Evolutionary conservation across 2,888 invertebrate species (phyloP), one percentile per base, ranked within the genome.

Genomic region (Tortrix viridana): DNA sequence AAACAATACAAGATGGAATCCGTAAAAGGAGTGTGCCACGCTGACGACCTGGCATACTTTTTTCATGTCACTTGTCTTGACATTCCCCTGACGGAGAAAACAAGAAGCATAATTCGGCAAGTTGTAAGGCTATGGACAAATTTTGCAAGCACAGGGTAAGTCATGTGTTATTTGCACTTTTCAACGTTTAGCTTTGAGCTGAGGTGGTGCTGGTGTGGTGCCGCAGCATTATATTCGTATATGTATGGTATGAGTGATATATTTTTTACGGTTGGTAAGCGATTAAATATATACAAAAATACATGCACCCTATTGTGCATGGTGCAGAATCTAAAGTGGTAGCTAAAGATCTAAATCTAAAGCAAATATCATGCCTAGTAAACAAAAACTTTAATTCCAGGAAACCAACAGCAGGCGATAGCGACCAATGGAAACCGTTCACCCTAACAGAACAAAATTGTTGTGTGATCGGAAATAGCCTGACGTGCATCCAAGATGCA

Each of bases 121-220:
- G 72, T 86, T 43, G 85, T 89, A 9, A 68, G 69, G 37, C 70
- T 91, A 43, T 92, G 92, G 92, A 79, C 80, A 1, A 80, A 85
- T 70, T 92, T 92, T 58, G 90, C 91, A 23, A 75, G 67, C 16
- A 79, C 77, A 19, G 88, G 91, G 92, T 92, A 77, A 81, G 56
- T 5, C 12, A 18, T n/a, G n/a, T n/a, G n/a, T n/a, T n/a, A n/a
- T n/a, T n/a, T n/a, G n/a, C n/a, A n/a, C n/a, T n/a, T n/a, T n/a
- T n/a, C n/a, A n/a, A n/a, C n/a, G n/a, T n/a, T n/a, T n/a, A n/a
- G n/a, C n/a, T n/a, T n/a, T n/a, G n/a, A n/a, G n/a, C n/a, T n/a
- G n/a, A n/a, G n/a, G n/a, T n/a, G n/a, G n/a, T n/a, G n/a, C n/a
- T n/a, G n/a, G n/a, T n/a, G n/a, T n/a, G n/a, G n/a, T n/a, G n/a